Base-by-base conservation (phyloP, 1,140 invertebrate species). In the Listronotus bonariensis region DNA sequence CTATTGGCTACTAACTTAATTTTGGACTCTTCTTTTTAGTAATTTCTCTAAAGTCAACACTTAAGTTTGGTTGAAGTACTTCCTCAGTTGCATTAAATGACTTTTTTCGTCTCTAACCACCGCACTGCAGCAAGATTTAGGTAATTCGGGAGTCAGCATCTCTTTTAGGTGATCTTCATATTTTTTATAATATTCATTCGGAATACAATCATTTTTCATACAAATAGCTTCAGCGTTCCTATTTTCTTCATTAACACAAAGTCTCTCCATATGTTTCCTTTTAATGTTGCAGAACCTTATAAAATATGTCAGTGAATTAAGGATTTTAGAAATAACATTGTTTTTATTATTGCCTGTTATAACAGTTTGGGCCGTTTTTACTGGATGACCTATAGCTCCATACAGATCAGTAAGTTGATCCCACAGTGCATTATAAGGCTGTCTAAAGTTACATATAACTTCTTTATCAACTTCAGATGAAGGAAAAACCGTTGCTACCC, bases 351-450 rank as follows among this genome's bases (percentile, higher is more conserved):
- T 82, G 6, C 92, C 92, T 18, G 87, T 86, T 43, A 96, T 84
- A 38, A 95, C 85, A 11, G 93, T 96, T 58, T 88, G 86, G 0
- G 90, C 85, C 17, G 91, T 78, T 77, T 88, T 88, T 0, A 86
- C 80, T 3, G 93, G 92, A 74, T 85, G 85, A 1, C 92, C 92
- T 18, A 94, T 82, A 54, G 89, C 89, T 12, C 93, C 93, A 74
- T 91, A 92, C 8, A 95, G 78, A 78, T 96, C 92, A 20, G 86
- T 86, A 58, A 95, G 77, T 74, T 95, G 93, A 0, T 89, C 90
- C 92, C 92, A 95, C 0, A 95, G 74, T 0, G 91, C 91, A 81
- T 94, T 95, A 72, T 87, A 89, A 0, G 87, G 84, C 0, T 86
- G 83, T 67, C 80, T 73, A 56, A 78, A 74, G 32, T 76, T 76